These are phyloP conservation scores for Penaeus indicus DNA, from an alignment of 1,140 invertebrate species.

Conservation along the genomic window DNA sequence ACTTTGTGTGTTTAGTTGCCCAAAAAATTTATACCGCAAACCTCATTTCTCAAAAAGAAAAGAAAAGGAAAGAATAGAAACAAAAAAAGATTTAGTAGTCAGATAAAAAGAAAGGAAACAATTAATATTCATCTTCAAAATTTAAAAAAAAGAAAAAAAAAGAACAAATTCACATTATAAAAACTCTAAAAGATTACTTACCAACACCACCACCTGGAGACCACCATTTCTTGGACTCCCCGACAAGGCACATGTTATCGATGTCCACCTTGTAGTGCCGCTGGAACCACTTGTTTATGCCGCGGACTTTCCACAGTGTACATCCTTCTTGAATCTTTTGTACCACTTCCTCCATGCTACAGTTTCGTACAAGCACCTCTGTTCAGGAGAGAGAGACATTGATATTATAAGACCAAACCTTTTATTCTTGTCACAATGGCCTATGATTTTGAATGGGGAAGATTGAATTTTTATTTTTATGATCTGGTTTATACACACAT, in stretches of 20 bases:
- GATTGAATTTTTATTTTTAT: too few species aligned
- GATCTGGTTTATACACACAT: too few species aligned
- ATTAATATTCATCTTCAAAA: neutral
- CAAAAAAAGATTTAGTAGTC: too few species aligned
- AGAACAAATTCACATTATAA: too few species aligned
- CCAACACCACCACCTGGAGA: constrained; percentile 47
- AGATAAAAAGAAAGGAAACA: too few species aligned
- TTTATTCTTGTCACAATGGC: too few species aligned
- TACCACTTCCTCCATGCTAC: constrained; percentile 63
- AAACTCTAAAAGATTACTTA: constrained; percentile 15
- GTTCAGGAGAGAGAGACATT: neutral
- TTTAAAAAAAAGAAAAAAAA: neutral
- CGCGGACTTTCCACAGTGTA: constrained; percentile 55
- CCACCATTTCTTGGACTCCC: constrained; percentile 65
- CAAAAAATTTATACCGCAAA: too few species aligned
- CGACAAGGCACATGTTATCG: constrained; percentile 60
- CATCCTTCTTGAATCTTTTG: constrained; percentile 58
- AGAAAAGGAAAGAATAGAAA: too few species aligned
- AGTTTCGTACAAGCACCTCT: constrained; percentile 54
- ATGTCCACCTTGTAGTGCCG: constrained; percentile 62
- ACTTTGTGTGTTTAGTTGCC: too few species aligned
- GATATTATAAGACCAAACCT: too few species aligned
- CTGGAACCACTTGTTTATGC: constrained; percentile 58
- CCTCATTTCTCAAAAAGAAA: too few species aligned
- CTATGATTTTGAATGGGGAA: too few species aligned